A percentile compares a stretch with the other conserved stretches of the same genome.
Conservation (phyloP, 2,888 invertebrate species). For the Oxytorus armatus region DNA sequence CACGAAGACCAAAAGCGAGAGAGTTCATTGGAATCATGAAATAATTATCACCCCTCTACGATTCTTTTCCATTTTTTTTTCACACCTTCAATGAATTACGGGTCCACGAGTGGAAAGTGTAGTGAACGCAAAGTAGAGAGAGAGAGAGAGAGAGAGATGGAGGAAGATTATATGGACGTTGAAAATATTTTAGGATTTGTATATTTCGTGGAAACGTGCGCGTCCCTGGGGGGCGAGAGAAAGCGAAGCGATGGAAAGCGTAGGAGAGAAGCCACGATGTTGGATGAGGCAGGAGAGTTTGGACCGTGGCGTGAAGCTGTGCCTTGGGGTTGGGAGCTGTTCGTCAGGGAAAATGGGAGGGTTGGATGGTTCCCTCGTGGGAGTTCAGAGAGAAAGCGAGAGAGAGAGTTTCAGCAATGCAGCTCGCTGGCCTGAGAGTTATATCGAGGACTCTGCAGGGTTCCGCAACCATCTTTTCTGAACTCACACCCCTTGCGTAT, state of each 20-base stretch:
- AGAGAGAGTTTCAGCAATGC: conserved; percentile 80
- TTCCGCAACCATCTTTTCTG: conserved; percentile 82
- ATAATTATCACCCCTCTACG: not conserved
- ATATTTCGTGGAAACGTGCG: conserved; percentile 71
- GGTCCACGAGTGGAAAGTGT: not conserved
- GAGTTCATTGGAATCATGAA: not conserved
- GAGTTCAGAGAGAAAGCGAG: conserved; percentile 63
- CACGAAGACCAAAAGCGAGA: too few relatives aligned
- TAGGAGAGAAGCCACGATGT: conserved; percentile 52
- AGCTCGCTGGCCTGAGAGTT: conserved; percentile 74
- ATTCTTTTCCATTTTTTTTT: not conserved
- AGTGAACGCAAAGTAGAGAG: not conserved
- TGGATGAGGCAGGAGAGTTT: conserved; percentile 52
- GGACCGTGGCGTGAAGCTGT: conserved; percentile 38
- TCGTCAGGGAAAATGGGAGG: conserved; percentile 48
- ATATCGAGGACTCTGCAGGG: conserved; percentile 78
- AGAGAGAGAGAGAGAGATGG: conserved; percentile 36
- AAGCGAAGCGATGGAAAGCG: conserved; percentile 59
- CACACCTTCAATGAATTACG: conserved; percentile 1
- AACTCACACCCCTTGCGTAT: conserved; percentile 80
- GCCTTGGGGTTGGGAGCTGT: conserved; percentile 40
- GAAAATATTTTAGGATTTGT: conserved; percentile 73
- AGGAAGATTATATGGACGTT: too few relatives aligned
- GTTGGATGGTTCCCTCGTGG: conserved; percentile 61
- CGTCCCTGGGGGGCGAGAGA: conserved; percentile 75